phyloP scores from a whole-genome alignment of 2,797 vertebrate species.

The Poecilia velifera region DNA sequence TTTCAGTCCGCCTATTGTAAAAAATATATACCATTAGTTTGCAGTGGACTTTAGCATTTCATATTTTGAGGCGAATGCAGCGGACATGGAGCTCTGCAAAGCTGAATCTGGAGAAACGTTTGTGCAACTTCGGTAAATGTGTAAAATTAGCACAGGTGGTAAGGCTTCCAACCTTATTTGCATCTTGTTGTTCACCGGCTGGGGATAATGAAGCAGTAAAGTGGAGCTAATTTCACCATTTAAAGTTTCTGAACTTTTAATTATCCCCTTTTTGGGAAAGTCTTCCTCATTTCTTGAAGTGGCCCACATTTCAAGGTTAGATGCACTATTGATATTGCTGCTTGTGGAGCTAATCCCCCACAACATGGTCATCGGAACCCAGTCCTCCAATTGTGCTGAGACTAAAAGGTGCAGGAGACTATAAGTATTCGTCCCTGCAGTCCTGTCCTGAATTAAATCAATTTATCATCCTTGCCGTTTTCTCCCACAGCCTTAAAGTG shows the following conservation, averaged over 20 bases:
- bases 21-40: background rate
- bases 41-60: background rate
- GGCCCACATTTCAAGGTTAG: conserved; percentile 72
- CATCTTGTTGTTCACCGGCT: conserved; percentile 34
- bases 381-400: conserved; percentile 43
- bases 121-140: background rate
- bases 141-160: conserved; percentile 17
- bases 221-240: conserved; percentile 63
- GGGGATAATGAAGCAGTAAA: conserved; percentile 49
- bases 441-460: conserved; percentile 78
- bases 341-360: conserved; percentile 61
- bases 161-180: conserved; percentile 38
- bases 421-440: conserved; percentile 74
- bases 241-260: conserved; percentile 63
- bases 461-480: conserved; percentile 75
- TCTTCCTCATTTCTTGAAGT: conserved; percentile 75
- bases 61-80: background rate
- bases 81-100: background rate
- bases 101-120: background rate
- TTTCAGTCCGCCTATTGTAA: background rate
- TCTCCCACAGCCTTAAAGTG: conserved; percentile 68
- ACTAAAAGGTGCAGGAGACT: conserved; percentile 66
- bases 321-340: conserved; percentile 74
- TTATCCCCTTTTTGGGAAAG: conserved; percentile 63
- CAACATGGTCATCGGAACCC: conserved; percentile 61